These are phyloP conservation scores for Gortyna flavago DNA, from an alignment of 2,888 invertebrate genomes.

Conservation along the genomic window DNA sequence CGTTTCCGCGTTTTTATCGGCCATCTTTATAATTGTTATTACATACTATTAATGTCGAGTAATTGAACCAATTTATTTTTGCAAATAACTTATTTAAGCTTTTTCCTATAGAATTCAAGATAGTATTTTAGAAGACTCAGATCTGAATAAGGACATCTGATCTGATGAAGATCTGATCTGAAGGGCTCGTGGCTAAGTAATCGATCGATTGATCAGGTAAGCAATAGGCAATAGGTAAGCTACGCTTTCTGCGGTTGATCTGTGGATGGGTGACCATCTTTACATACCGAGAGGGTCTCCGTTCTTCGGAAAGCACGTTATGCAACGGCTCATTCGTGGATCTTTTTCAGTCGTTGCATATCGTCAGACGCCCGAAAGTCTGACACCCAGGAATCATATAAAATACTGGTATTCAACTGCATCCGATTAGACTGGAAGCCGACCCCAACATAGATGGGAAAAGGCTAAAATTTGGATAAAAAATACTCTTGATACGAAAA, in stretches of 20 bases:
- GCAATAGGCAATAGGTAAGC: no score
- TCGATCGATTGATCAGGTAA: neutral
- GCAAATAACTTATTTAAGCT: constrained; percentile 16
- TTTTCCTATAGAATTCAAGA: neutral
- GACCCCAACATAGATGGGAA: neutral
- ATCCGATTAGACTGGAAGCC: neutral
- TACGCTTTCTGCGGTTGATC: neutral
- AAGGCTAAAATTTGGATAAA: neutral
- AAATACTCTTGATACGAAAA: constrained; percentile 5
- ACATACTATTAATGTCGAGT: constrained; percentile 15
- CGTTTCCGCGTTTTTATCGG: constrained; percentile 48
- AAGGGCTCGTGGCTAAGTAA: neutral
- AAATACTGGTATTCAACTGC: neutral
- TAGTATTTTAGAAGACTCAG: neutral
- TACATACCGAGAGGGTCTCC: neutral
- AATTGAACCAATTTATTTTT: constrained; percentile 23
- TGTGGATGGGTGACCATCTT: neutral
- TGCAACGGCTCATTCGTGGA: neutral
- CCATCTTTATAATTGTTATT: constrained; percentile 45
- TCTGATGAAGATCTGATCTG: neutral
- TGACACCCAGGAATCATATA: neutral
- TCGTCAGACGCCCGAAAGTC: neutral
- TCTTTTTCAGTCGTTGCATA: neutral
- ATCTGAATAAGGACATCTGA: neutral
- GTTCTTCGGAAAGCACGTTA: neutral